Conservation (phyloP, 35 echinoderm and acorn worm genomes). For the Nesometra sesokonis region DNA sequence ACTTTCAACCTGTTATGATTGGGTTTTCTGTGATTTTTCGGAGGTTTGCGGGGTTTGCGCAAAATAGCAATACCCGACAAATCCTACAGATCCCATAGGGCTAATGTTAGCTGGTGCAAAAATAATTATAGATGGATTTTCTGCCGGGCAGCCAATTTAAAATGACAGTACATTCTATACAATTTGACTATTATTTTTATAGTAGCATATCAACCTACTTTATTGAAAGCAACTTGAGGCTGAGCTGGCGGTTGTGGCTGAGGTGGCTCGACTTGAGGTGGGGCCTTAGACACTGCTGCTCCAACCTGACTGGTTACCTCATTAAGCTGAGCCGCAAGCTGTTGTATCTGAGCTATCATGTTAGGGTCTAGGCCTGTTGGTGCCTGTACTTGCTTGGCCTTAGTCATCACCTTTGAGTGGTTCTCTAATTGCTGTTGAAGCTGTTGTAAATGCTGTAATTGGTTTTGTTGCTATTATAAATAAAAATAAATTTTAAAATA, state of each 20-base stretch:
- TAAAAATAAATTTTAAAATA: background rate
- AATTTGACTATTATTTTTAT: too few species aligned
- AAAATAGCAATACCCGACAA: too few species aligned
- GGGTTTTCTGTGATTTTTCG: too few species aligned
- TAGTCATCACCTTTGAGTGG: constrained; percentile 41
- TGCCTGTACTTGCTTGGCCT: constrained; percentile 11
- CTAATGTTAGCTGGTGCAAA: too few species aligned
- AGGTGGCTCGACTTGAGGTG: background rate
- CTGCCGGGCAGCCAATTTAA: too few species aligned
- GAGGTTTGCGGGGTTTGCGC: too few species aligned
- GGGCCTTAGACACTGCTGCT: constrained; percentile 7
- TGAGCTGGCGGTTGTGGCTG: background rate
- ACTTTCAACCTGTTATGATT: too few species aligned
- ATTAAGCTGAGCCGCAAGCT: constrained; percentile 57
- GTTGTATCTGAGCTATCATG: constrained; percentile 74
- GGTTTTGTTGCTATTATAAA: constrained; percentile 69
- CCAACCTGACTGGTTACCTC: constrained; percentile 56
- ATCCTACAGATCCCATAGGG: too few species aligned
- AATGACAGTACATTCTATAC: too few species aligned
- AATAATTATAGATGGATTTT: too few species aligned
- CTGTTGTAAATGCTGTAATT: constrained; percentile 80
- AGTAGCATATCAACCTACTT: background rate
- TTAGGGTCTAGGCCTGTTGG: constrained; percentile 30
- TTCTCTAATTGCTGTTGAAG: constrained; percentile 79
- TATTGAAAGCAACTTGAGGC: background rate